These are phyloP conservation scores for Machaerirhynchus nigripectus DNA, from an alignment of 2,113 vertebrate genomes.

Conservation along the genomic window DNA sequence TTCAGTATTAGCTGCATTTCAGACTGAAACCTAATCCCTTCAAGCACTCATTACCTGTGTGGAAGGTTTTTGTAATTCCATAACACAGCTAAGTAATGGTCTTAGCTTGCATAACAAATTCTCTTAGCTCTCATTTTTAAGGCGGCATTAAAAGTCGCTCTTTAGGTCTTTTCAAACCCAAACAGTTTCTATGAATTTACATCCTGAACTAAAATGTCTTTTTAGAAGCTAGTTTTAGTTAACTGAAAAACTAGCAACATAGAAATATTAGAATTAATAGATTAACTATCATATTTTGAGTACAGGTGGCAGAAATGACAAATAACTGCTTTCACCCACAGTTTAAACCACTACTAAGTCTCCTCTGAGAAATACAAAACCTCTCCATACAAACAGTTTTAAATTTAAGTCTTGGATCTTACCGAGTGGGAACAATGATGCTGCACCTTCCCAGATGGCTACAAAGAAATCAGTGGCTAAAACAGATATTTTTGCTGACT, in stretches of 20 bases:
- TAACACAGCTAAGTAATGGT: not conserved
- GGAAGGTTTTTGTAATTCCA: not conserved
- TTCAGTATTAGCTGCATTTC: not conserved
- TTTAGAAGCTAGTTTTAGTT: not conserved
- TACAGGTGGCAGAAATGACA: not conserved
- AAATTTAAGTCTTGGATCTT: not conserved
- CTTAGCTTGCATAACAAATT: not conserved
- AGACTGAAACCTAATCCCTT: not conserved
- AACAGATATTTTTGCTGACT: not conserved
- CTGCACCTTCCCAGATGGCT: not conserved
- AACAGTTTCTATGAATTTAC: not conserved
- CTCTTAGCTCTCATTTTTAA: not conserved
- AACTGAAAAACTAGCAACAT: not conserved
- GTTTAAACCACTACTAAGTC: not conserved
- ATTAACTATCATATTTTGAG: not conserved
- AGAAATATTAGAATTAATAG: not conserved
- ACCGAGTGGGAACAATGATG: conserved; percentile 6
- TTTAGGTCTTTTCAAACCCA: not conserved
- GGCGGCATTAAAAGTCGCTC: not conserved
- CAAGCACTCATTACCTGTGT: not conserved
- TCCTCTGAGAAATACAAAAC: not conserved
- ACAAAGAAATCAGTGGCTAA: conserved; percentile 1
- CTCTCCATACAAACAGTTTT: not conserved
- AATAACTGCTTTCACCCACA: not conserved
- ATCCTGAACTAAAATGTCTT: not conserved